Conservation (phyloP, 2,888 invertebrate species). For the Diaphora mendica region DNA sequence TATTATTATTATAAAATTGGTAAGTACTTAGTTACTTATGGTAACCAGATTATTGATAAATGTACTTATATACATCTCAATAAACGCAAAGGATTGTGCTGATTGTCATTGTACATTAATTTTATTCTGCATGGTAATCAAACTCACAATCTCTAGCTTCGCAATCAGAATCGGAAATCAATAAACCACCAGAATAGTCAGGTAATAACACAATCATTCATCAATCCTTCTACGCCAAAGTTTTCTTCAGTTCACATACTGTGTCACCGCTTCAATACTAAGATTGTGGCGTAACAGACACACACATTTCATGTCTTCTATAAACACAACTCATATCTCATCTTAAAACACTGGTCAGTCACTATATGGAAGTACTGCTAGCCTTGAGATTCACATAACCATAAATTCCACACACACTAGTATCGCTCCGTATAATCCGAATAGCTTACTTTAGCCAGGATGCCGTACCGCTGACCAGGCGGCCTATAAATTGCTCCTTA, state of each 20-base stretch:
- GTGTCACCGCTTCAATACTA: not conserved
- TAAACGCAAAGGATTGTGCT: not conserved
- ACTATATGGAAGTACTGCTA: constrained; percentile 26
- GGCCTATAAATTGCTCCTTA: constrained; percentile 59
- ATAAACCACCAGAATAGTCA: not conserved
- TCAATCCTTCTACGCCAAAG: not conserved
- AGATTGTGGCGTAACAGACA: not conserved
- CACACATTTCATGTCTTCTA: not conserved
- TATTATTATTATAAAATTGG: no score
- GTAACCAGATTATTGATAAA: no score
- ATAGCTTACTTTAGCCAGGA: constrained; percentile 56
- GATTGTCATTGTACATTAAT: not conserved
- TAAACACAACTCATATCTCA: constrained; percentile 17
- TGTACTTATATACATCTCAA: no score
- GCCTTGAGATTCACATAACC: constrained; percentile 37
- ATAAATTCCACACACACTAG: constrained; percentile 45
- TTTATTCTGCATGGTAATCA: not conserved
- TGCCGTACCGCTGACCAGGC: constrained; percentile 59
- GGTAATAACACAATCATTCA: not conserved
- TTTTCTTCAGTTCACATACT: not conserved
- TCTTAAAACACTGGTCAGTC: constrained; percentile 43
- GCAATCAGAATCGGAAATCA: not conserved
- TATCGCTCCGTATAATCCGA: constrained; percentile 48
- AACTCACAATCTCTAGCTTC: not conserved
- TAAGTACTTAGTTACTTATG: no score